Evolutionary conservation across 2,797 vertebrate species (phyloP), one percentile per base, ranked within the genome.

Genomic region (Takifugu rubripes): DNA sequence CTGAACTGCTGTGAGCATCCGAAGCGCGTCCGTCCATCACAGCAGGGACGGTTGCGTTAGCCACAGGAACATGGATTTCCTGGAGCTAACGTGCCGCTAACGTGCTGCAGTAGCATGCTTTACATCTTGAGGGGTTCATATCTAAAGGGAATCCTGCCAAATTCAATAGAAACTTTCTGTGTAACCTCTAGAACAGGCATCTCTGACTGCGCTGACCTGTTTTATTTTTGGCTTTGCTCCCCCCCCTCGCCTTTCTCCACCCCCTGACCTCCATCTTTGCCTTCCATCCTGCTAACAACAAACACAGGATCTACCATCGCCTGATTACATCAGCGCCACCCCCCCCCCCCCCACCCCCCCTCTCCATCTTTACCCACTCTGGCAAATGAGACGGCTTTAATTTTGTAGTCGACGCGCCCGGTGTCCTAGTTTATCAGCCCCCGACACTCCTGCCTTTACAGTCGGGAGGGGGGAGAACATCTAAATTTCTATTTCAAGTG

Each of bases 341-440:
- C 52, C 56, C 46, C 25, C n/a, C n/a, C n/a, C 1, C 21, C n/a
- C n/a, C n/a, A n/a, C 52, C 56, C 46, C 25, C n/a, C n/a, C n/a
- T 1, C 21, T 40, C 25, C 33, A 16, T 10, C 25, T 50, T 21
- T 53, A 40, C 48, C 42, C 46, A 49, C 29, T 70, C 29, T 70
- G 54, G 43, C 54, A 71, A 62, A 63, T 77, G 25, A 55, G 33
- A 59, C 46, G 17, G 59, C 44, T 73, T 64, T 66, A 33, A 68
- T 74, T 54, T 52, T 43, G 46, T 46, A 65, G 65, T 61, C 48
- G 42, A 53, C 57, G 43, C 64, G 66, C 81, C 71, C 50, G 21
- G 59, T 48, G 61, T 60, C 71, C 71, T 69, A 77, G 63, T 75
- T 79, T 74, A 70, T 54, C 1, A 40, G 36, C 36, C 36, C 11